These are phyloP conservation scores for Argya squamiceps DNA, from an alignment of 2,797 vertebrate genomes.

Conservation along the genomic window DNA sequence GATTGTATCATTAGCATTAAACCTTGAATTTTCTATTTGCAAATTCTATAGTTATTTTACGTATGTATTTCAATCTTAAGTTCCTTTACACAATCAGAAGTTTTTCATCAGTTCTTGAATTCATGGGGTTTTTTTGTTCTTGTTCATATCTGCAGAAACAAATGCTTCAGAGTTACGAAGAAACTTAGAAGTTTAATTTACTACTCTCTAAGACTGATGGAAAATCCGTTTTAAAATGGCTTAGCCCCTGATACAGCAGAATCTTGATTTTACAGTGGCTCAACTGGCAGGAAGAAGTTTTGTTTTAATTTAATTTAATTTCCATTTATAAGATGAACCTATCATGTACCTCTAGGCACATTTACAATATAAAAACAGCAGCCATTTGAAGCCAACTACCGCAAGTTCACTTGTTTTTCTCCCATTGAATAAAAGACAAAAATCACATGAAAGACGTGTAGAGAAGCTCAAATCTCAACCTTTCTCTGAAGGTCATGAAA, in stretches of 20 bases:
- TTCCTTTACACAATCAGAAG: background rate
- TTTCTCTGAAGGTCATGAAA: background rate
- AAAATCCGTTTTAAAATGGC: slow-evolving; percentile 38
- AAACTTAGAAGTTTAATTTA: slow-evolving; percentile 24
- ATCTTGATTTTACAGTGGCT: slow-evolving; percentile 43
- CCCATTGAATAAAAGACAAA: background rate
- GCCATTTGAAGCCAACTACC: background rate
- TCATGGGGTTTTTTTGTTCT: background rate
- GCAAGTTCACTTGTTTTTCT: slow-evolving; percentile 14
- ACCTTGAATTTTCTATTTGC: background rate
- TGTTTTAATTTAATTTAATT: slow-evolving; percentile 63
- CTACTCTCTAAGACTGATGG: slow-evolving; percentile 1
- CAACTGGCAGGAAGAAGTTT: slow-evolving; percentile 66
- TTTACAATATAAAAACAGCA: background rate
- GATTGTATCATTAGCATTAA: background rate
- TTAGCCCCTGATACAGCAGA: slow-evolving; percentile 14
- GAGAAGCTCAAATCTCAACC: background rate
- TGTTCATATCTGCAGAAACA: background rate
- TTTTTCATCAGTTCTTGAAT: background rate
- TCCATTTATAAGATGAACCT: slow-evolving; percentile 65
- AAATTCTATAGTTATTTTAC: background rate
- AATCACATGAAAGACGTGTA: background rate
- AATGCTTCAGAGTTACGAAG: background rate
- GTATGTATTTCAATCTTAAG: background rate
- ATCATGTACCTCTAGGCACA: slow-evolving; percentile 61